These are phyloP conservation scores for Dendrocincla fuliginosa DNA, from an alignment of 2,797 vertebrate genomes.

Conservation along the genomic window DNA sequence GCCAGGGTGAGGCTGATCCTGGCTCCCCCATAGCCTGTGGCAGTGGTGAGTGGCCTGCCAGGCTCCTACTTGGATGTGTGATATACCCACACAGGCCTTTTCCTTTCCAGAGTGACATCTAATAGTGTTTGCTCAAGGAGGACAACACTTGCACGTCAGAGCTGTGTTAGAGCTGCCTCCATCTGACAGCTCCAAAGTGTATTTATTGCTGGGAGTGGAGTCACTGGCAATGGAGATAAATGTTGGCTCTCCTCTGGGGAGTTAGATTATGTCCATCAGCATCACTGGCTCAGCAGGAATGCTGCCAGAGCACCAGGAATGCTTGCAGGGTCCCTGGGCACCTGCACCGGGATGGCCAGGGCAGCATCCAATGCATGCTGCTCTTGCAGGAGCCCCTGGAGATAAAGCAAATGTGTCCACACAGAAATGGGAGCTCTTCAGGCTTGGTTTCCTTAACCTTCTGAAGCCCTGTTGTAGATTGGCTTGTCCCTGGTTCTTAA, in stretches of 20 bases:
- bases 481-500: neutral
- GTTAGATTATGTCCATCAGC: neutral
- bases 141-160: neutral
- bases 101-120: neutral
- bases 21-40: neutral
- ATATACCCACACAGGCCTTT: neutral
- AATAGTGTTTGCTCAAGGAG: neutral
- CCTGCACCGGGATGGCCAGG: neutral
- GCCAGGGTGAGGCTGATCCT: neutral
- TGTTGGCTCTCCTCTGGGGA: neutral
- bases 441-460: neutral
- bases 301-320: neutral
- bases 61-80: neutral
- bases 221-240: neutral
- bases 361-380: rapidly evolving
- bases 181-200: neutral
- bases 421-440: neutral
- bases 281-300: neutral
- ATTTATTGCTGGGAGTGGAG: neutral
- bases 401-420: neutral
- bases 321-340: neutral
- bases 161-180: neutral
- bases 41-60: neutral
- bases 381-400: neutral
- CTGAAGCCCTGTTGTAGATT: neutral